Percentiles rank a stretch among this genome's conserved stretches.
Conservation (phyloP, 2,797 vertebrate genomes). For the Crenuchus spilurus region DNA sequence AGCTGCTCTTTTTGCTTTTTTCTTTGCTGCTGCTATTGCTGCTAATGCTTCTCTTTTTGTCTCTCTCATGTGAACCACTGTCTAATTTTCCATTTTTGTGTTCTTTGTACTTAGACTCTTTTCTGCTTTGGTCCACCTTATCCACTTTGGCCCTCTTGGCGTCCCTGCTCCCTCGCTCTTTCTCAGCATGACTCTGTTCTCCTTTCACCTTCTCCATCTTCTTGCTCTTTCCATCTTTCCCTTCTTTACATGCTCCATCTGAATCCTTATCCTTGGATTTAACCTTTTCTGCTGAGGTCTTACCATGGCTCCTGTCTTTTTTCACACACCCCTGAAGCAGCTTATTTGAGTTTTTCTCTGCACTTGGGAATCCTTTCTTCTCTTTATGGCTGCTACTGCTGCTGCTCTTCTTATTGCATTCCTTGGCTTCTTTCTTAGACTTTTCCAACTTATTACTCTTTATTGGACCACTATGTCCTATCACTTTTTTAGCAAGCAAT, state of each 20-base stretch:
- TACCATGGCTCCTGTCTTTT: conserved; percentile 74
- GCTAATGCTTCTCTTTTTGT: conserved; percentile 59
- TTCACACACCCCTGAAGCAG: conserved; percentile 65
- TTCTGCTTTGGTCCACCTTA: conserved; percentile 68
- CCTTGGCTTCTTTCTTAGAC: conserved; percentile 53
- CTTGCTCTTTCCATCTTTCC: conserved; percentile 70
- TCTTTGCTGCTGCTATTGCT: conserved; percentile 58
- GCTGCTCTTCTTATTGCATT: conserved; percentile 52
- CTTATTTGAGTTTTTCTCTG: conserved; percentile 64
- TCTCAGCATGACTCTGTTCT: too few species aligned
- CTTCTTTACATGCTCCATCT: conserved; percentile 63
- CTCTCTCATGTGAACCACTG: conserved; percentile 60
- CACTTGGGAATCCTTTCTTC: conserved; percentile 38
- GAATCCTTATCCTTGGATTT: conserved; percentile 59
- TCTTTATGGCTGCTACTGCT: conserved; percentile 49
- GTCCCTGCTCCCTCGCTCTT: conserved; percentile 63
- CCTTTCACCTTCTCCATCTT: conserved; percentile 71
- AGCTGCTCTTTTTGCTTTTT: conserved; percentile 63
- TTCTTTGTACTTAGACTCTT: conserved; percentile 65
- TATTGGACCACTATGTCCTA: conserved; percentile 47
- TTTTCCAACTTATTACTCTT: conserved; percentile 69
- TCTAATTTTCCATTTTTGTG: conserved; percentile 77
- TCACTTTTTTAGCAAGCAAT: conserved; percentile 65
- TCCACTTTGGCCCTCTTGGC: conserved; percentile 66
- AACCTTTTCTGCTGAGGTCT: conserved; percentile 73